phyloP scores from a whole-genome alignment of 2,888 invertebrate species.

The Ectemnius continuus region DNA sequence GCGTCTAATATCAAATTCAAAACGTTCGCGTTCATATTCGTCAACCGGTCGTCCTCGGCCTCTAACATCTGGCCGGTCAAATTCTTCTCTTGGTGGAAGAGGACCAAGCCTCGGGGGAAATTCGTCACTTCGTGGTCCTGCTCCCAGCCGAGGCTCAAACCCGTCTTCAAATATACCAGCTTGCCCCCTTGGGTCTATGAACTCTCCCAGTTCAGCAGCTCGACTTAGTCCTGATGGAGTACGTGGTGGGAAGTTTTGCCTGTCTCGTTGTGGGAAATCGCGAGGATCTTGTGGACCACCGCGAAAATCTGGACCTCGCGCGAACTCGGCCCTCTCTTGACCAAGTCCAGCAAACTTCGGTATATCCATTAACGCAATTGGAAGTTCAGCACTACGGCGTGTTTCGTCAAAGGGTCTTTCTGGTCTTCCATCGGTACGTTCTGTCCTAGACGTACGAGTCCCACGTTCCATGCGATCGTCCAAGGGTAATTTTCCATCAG shows the following conservation, averaged over 20 bases:
- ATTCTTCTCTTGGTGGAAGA: slow-evolving; percentile 66
- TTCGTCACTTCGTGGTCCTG: slow-evolving; percentile 69
- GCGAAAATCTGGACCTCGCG: slow-evolving; percentile 68
- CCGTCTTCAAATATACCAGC: slow-evolving; percentile 68
- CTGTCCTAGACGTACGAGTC: slow-evolving; percentile 30
- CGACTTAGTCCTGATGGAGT: slow-evolving; percentile 54
- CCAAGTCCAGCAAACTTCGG: slow-evolving; percentile 68
- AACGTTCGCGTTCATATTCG: slow-evolving; percentile 70
- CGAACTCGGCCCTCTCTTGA: slow-evolving; percentile 69
- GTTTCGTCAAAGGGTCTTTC: slow-evolving; percentile 69
- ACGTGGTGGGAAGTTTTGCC: slow-evolving; percentile 59
- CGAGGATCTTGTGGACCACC: slow-evolving; percentile 66
- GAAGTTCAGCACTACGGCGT: slow-evolving; percentile 66
- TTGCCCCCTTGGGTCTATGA: slow-evolving; percentile 67
- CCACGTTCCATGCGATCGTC: slow-evolving; percentile 63
- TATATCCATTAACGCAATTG: slow-evolving; percentile 75
- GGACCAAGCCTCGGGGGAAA: slow-evolving; percentile 46
- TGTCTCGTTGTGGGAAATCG: slow-evolving; percentile 68
- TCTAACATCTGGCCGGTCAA: slow-evolving; percentile 69
- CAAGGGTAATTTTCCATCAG: slow-evolving; percentile 74
- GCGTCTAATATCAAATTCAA: slow-evolving; percentile 73
- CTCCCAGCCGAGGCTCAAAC: slow-evolving; percentile 69
- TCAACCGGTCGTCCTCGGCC: slow-evolving; percentile 60
- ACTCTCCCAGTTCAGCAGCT: slow-evolving; percentile 67
- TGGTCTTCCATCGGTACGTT: slow-evolving; percentile 60